Percentiles rank a stretch among this genome's conserved stretches.
phyloP scores from a whole-genome alignment of 2,113 vertebrate species.

The Mastomys natalensis region DNA sequence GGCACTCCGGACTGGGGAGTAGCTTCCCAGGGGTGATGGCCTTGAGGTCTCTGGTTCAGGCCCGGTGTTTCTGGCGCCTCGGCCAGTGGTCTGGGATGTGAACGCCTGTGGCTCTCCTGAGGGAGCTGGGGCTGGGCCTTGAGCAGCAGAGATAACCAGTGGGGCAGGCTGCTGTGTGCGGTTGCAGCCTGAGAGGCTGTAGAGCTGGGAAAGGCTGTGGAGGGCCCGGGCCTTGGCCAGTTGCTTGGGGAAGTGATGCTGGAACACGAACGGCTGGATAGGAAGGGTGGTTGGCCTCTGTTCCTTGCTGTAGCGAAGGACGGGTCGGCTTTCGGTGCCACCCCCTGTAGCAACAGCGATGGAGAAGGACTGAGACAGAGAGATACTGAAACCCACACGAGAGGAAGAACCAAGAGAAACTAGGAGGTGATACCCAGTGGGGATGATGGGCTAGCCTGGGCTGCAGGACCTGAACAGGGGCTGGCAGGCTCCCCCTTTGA shows the following conservation, averaged over 20 bases:
- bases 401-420: background rate
- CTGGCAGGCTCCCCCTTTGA: background rate
- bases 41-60: slow-evolving; percentile 89
- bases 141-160: slow-evolving; percentile 69
- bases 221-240: slow-evolving; percentile 92
- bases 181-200: slow-evolving; percentile 86
- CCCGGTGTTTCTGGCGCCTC: slow-evolving; percentile 80
- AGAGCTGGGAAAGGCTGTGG: slow-evolving; percentile 93
- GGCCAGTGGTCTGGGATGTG: slow-evolving; percentile 58
- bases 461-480: background rate
- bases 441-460: background rate
- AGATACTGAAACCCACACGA: background rate
- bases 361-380: slow-evolving; percentile 57
- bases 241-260: slow-evolving; percentile 93
- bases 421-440: background rate
- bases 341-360: slow-evolving; percentile 88
- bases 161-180: slow-evolving; percentile 78
- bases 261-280: slow-evolving; percentile 98
- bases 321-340: slow-evolving; percentile 87
- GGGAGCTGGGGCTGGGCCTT: slow-evolving; percentile 66
- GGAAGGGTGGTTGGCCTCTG: slow-evolving; percentile 97
- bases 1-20: slow-evolving; percentile 92
- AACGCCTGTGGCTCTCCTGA: background rate
- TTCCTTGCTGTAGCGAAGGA: slow-evolving; percentile 97
- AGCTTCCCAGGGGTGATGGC: slow-evolving; percentile 95